Conservation (phyloP, 2,113 vertebrate genomes). For the Peromyscus leucopus region DNA sequence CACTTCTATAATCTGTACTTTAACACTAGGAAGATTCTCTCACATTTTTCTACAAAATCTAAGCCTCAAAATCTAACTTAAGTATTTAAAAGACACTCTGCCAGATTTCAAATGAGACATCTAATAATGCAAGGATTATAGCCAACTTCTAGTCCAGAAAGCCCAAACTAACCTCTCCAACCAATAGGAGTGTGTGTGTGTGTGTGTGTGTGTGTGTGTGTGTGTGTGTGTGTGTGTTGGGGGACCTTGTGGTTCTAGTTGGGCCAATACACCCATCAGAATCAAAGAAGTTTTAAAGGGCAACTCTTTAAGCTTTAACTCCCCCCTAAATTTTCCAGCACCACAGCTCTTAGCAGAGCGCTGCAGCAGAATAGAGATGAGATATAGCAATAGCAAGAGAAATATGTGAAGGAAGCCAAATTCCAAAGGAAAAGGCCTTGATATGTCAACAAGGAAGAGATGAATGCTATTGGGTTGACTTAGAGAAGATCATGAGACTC, state of each 20-base stretch:
- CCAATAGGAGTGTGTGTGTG: too few species aligned
- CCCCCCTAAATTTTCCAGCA: fast-evolving
- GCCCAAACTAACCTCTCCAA: too few species aligned
- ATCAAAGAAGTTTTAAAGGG: background rate
- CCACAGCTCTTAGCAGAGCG: background rate
- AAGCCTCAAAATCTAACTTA: background rate
- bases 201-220: too few species aligned
- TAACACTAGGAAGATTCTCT: background rate
- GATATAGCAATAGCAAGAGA: background rate
- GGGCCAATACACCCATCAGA: background rate
- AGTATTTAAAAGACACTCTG: background rate
- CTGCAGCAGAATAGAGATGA: background rate
- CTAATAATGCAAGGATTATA: background rate
- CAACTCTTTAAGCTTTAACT: background rate
- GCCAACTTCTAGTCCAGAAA: background rate
- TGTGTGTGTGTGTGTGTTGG: too few species aligned
- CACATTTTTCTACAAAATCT: background rate
- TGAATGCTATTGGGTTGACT: background rate
- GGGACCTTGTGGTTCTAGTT: too few species aligned
- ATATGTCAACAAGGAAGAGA: background rate
- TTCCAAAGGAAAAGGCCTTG: background rate
- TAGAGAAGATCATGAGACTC: background rate
- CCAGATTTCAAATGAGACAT: background rate
- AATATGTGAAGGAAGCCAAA: background rate
- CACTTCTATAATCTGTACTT: background rate